Evolutionary conservation across 2,797 vertebrate genomes (phyloP).

Genomic region (Hylomyscus alleni): DNA sequence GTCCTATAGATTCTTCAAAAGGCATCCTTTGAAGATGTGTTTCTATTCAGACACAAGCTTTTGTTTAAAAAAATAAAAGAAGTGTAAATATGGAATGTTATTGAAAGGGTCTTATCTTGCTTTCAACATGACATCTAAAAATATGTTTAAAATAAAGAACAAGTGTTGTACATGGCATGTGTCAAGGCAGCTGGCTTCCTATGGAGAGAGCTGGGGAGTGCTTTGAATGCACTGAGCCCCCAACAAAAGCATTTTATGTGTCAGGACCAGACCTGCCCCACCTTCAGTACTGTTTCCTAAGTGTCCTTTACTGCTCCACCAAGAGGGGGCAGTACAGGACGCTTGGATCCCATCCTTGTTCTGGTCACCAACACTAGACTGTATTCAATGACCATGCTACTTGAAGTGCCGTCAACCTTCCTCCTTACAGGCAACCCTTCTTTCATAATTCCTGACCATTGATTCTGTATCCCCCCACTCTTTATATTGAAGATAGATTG

Average conservation of each 20-base stretch:
- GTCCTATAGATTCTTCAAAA: constrained; percentile 85
- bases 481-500: background rate
- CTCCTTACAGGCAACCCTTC: background rate
- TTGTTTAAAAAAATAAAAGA: constrained; percentile 85
- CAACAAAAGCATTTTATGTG: background rate
- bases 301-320: background rate
- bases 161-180: constrained; percentile 68
- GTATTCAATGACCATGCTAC: background rate
- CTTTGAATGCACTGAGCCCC: constrained; percentile 62
- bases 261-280: background rate
- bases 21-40: constrained; percentile 81
- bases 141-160: constrained; percentile 85
- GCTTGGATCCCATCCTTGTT: fast-evolving
- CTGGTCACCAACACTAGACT: background rate
- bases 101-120: constrained; percentile 80
- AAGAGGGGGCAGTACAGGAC: background rate
- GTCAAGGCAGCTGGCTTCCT: constrained; percentile 79
- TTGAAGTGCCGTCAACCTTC: background rate
- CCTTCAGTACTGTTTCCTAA: background rate
- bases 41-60: constrained; percentile 78
- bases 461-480: background rate
- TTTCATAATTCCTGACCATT: background rate
- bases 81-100: constrained; percentile 79
- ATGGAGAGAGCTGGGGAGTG: background rate
- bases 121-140: constrained; percentile 87